Evolutionary conservation across 1,140 invertebrate species (phyloP).

Genomic region (Calliopsis andreniformis): DNA sequence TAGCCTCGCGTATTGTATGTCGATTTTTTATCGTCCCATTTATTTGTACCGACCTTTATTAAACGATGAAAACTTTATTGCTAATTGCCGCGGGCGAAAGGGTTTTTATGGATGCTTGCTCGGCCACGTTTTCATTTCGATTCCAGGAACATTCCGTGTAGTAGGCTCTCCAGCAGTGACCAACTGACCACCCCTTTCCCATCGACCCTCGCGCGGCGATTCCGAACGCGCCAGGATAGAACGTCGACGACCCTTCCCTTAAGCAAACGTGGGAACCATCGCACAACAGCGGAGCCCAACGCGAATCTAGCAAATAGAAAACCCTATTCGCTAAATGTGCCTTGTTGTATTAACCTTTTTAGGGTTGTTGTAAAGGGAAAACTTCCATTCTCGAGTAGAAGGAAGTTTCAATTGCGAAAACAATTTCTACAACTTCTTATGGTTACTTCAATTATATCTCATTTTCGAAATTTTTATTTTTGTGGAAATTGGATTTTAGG

Average conservation of each 20-base stretch:
- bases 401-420: too few relatives aligned
- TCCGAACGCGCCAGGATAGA: not conserved
- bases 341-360: too few relatives aligned
- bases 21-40: slow-evolving; percentile 78
- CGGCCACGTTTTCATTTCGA: slow-evolving; percentile 75
- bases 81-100: slow-evolving; percentile 77
- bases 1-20: slow-evolving; percentile 69
- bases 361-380: too few relatives aligned
- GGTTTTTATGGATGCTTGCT: slow-evolving; percentile 76
- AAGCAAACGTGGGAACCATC: not conserved
- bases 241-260: not conserved
- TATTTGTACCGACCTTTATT: slow-evolving; percentile 78
- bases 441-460: too few relatives aligned
- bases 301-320: too few relatives aligned
- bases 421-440: too few relatives aligned
- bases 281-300: too few relatives aligned
- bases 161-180: slow-evolving; percentile 12
- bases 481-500: too few relatives aligned
- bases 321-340: too few relatives aligned
- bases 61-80: slow-evolving; percentile 80
- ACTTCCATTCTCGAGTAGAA: too few relatives aligned
- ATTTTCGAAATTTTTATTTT: too few relatives aligned
- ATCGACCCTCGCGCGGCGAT: not conserved
- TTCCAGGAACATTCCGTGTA: slow-evolving; percentile 59
- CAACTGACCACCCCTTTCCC: not conserved